Conservation (phyloP, 2,797 vertebrate species). For the Acanthiza pusilla region DNA sequence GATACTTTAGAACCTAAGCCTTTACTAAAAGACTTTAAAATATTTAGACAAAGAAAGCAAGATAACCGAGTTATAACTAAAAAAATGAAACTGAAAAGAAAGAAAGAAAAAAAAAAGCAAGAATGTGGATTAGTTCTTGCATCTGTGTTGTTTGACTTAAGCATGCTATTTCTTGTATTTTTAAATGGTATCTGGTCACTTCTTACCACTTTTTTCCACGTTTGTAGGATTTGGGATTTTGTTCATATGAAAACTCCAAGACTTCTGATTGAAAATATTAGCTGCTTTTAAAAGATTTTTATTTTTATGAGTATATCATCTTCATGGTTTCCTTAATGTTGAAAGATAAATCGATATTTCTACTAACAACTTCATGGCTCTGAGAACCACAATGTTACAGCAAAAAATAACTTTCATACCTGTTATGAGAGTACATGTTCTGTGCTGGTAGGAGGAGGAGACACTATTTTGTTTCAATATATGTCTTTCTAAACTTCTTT, state of each 20-base stretch:
- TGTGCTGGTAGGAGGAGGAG: neutral
- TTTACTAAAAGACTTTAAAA: neutral
- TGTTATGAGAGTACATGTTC: neutral
- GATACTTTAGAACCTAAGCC: neutral
- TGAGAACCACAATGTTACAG: neutral
- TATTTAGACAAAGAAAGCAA: neutral
- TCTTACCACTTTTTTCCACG: neutral
- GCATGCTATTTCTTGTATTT: neutral
- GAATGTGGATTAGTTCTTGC: neutral
- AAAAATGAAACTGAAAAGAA: neutral
- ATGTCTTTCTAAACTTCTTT: neutral
- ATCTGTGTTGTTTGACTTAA: neutral
- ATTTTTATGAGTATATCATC: neutral
- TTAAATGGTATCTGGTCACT: neutral
- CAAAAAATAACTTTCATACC: neutral
- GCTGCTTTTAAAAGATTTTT: neutral
- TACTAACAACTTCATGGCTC: neutral
- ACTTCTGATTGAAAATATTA: neutral
- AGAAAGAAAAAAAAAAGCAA: neutral
- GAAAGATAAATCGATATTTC: neutral
- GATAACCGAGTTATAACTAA: neutral
- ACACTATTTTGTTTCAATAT: neutral
- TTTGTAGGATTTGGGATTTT: neutral
- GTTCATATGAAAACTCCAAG: neutral
- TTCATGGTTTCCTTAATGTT: neutral